These are phyloP conservation scores for Leptogaster cylindrica DNA, from an alignment of 2,888 invertebrate species.

Conservation along the genomic window DNA sequence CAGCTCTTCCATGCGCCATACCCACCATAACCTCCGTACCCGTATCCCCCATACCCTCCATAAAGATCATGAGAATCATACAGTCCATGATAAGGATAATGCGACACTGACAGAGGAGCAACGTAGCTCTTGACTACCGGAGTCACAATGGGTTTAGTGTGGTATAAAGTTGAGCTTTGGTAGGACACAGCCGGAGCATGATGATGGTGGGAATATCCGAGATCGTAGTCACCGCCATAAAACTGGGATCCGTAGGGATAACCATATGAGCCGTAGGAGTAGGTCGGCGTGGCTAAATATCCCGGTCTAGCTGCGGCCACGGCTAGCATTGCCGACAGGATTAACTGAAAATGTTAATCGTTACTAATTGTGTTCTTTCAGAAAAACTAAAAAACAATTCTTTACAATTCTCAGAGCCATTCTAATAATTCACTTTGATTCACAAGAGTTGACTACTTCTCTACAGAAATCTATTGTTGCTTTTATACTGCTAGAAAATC, in stretches of 20 bases:
- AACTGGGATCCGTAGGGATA: slow-evolving; percentile 17
- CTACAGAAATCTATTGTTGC: not conserved
- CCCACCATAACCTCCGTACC: slow-evolving; percentile 9
- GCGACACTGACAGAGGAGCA: not conserved
- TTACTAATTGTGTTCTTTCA: not conserved
- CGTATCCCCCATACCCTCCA: slow-evolving; percentile 7
- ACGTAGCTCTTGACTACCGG: not conserved
- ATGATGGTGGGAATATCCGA: slow-evolving; percentile 7
- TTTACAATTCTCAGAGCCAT: slow-evolving; percentile 50
- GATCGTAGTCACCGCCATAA: slow-evolving; percentile 3
- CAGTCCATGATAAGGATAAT: slow-evolving; percentile 2
- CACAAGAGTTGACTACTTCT: not conserved
- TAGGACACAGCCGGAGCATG: slow-evolving; percentile 59
- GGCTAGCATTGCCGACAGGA: slow-evolving; percentile 51
- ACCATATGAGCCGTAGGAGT: slow-evolving; percentile 19
- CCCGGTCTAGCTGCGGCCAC: slow-evolving; percentile 49
- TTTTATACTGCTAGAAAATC: slow-evolving; percentile 9
- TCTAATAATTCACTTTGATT: not conserved
- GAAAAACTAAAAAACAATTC: not conserved
- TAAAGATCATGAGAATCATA: not conserved
- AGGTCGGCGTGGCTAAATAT: not conserved
- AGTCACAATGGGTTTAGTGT: slow-evolving; percentile 6
- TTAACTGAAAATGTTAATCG: slow-evolving; percentile 49
- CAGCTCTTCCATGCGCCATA: slow-evolving; percentile 1
- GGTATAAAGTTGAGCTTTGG: slow-evolving; percentile 62